Base-by-base conservation (phyloP, 1,140 invertebrate species). In the Micrasema minimum region DNA sequence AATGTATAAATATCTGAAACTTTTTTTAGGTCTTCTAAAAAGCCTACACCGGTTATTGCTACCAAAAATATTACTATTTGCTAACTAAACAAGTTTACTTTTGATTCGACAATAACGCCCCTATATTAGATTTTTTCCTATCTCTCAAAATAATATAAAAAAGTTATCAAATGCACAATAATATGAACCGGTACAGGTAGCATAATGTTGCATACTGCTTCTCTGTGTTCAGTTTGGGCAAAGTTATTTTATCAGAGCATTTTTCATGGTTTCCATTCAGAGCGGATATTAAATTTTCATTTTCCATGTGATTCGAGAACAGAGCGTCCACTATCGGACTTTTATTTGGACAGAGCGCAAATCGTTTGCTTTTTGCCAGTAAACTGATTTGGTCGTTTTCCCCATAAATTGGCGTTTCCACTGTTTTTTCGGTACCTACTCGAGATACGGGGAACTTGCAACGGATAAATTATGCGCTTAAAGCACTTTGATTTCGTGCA, bases 231-330 rank as follows among this genome's bases (percentile, higher is more conserved):
- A 16, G n/a, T 14, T 16, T n/a, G 3, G 1, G 1, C 43, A n/a
- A 16, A 46, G 26, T 26, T 31, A 31, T n/a, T 37, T 31, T 31
- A 55, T 55, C 26, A 55, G 51, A 5, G 12, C n/a, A 55, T 37
- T 59, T 67, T 55, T 50, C 53, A 55, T 55, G 16, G 65, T 20
- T 22, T 55, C 37, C 16, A 43, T 55, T 67, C 43, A 16, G 53
- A 55, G 50, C 65, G 65, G 65, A 67, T 67, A 67, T 67, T 67
- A 67, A 67, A 67, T 67, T 67, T 67, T 57, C 65, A 67, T 55
- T 67, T 57, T 57, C 50, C 37, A 26, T 20, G 9, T 46, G 41
- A 48, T 46, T 46, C 43, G 18, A n/a, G 43, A 59, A 16, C 10
- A 16, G 37, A 43, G 7, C 35, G 37, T 59, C 35, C 23, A 1